phyloP scores from a whole-genome alignment of 1,140 invertebrate species.

The Tachypleus tridentatus region DNA sequence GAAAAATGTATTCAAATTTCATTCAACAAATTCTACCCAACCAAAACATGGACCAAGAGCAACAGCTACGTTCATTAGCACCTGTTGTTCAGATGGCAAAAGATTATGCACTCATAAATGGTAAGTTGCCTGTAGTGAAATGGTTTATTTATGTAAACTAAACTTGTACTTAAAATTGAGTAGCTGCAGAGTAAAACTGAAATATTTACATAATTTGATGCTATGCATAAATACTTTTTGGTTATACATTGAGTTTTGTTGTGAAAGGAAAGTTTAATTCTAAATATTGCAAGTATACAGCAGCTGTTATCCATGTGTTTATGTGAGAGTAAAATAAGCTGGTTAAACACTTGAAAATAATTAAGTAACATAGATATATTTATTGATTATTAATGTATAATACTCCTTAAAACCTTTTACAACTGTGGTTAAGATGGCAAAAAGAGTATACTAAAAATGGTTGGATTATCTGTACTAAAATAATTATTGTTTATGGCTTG shows the following conservation, averaged over 20 bases:
- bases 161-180: too few relatives aligned
- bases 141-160: too few relatives aligned
- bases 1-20: too few relatives aligned
- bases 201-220: too few relatives aligned
- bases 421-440: not conserved
- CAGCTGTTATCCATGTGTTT: not conserved
- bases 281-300: conserved; percentile 1
- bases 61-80: too few relatives aligned
- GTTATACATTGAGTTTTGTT: not conserved
- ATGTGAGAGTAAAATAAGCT: not conserved
- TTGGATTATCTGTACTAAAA: not conserved
- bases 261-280: not conserved
- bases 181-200: too few relatives aligned
- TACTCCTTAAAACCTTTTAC: not conserved
- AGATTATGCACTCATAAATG: too few relatives aligned
- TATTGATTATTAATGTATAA: not conserved
- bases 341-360: not conserved
- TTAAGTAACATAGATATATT: not conserved
- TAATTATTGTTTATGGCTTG: not conserved
- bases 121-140: too few relatives aligned
- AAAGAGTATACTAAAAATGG: not conserved
- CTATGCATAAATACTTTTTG: not conserved
- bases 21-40: too few relatives aligned
- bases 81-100: too few relatives aligned
- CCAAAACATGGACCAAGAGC: too few relatives aligned